These are phyloP conservation scores for Neolamprologus hecqui DNA, from an alignment of 2,113 vertebrate genomes.

Conservation along the genomic window DNA sequence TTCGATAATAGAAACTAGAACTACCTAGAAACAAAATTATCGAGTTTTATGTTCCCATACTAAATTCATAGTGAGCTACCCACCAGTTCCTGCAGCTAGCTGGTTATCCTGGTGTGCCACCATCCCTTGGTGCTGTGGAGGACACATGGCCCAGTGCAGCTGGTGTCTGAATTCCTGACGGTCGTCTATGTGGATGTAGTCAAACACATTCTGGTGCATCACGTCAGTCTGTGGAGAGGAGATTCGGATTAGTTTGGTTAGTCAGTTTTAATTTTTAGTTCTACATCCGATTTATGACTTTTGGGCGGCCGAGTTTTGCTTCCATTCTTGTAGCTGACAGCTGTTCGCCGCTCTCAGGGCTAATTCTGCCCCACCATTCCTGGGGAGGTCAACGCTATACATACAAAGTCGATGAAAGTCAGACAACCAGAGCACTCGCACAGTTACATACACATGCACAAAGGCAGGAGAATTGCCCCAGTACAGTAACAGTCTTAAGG, in stretches of 20 bases:
- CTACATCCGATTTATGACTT: not conserved
- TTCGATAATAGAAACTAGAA: not conserved
- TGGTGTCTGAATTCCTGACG: conserved; percentile 90
- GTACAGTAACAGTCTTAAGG: conserved; percentile 16
- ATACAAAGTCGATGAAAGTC: not conserved
- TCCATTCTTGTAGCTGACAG: not conserved
- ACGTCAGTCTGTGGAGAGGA: conserved; percentile 82
- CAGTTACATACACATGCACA: not conserved
- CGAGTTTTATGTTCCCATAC: rapidly evolving
- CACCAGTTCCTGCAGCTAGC: conserved; percentile 72
- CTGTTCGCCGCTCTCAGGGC: not conserved
- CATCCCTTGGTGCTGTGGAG: conserved; percentile 67
- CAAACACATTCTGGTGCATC: conserved; percentile 95
- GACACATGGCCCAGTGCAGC: conserved; percentile 98
- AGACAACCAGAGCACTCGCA: not conserved
- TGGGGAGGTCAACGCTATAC: not conserved
- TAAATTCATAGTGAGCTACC: not conserved
- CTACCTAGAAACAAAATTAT: too few relatives aligned
- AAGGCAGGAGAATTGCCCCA: not conserved
- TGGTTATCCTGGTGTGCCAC: conserved; percentile 66
- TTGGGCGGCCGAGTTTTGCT: not conserved
- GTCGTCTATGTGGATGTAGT: conserved; percentile 98
- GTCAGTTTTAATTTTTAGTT: not conserved
- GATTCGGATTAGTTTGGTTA: not conserved
- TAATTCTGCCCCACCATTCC: not conserved